Evolutionary conservation across 2,888 invertebrate species (phyloP).

Genomic region (Lasius platythorax): DNA sequence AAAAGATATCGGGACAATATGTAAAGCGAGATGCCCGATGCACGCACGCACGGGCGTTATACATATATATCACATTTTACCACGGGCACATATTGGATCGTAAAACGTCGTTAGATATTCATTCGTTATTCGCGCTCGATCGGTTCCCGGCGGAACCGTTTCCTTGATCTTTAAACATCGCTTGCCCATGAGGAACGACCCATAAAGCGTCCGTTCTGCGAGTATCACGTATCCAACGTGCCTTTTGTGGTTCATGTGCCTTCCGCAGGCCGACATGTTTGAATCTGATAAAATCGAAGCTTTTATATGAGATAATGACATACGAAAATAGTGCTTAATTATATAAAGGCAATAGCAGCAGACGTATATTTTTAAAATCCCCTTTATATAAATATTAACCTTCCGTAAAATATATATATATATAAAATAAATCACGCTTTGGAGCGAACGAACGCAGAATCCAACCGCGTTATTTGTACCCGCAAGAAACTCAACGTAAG

Average conservation of each 20-base stretch:
- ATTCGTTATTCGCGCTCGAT: constrained; percentile 81
- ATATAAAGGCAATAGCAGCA: background rate
- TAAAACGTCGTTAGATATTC: constrained; percentile 83
- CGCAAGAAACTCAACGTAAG: background rate
- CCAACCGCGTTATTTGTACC: constrained; percentile 1
- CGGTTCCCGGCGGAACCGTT: constrained; percentile 69
- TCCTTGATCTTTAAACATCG: constrained; percentile 80
- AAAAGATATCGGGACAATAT: background rate
- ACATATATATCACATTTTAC: constrained; percentile 67
- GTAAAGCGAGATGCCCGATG: background rate
- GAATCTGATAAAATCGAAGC: constrained; percentile 32
- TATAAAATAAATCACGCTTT: background rate
- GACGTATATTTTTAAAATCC: constrained; percentile 15
- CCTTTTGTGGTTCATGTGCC: constrained; percentile 44
- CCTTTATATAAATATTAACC: constrained; percentile 24
- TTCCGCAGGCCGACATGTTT: constrained; percentile 38
- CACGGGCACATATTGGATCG: constrained; percentile 77
- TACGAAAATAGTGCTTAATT: background rate
- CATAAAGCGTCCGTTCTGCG: constrained; percentile 76
- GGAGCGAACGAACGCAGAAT: background rate
- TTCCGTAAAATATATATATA: background rate
- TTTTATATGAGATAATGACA: background rate
- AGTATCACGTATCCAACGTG: constrained; percentile 64
- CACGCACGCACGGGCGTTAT: constrained; percentile 14
- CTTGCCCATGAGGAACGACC: constrained; percentile 74